phyloP scores from a whole-genome alignment of 2,888 invertebrate genomes.

The Argyresthia albistria region DNA sequence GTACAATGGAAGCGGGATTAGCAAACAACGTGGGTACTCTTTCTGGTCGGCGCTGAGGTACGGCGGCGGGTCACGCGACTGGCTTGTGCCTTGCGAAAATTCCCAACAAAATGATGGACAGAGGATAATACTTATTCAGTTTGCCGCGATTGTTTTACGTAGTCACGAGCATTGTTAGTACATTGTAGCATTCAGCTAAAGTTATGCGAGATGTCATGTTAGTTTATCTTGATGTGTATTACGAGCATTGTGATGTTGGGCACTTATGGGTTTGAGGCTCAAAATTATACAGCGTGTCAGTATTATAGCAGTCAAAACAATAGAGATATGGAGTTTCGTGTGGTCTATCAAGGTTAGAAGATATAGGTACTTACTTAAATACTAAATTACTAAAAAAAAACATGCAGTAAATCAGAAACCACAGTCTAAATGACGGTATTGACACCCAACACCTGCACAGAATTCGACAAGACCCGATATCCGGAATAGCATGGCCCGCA shows the following conservation, averaged over 20 bases:
- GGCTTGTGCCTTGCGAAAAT: conserved; percentile 13
- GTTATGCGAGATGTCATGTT: background rate
- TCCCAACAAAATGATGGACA: background rate
- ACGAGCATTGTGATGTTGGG: background rate
- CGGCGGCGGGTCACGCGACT: conserved; percentile 49
- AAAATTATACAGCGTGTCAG: too few relatives aligned
- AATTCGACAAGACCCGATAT: too few relatives aligned
- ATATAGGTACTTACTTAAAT: too few relatives aligned
- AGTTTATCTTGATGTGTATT: background rate
- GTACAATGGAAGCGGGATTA: conserved; percentile 55
- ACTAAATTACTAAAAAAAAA: background rate
- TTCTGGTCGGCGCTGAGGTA: conserved; percentile 42
- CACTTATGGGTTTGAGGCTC: too few relatives aligned
- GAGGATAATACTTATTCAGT: conserved; percentile 1
- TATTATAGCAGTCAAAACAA: too few relatives aligned
- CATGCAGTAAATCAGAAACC: background rate
- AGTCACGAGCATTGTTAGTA: background rate
- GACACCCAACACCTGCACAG: too few relatives aligned
- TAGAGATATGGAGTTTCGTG: too few relatives aligned
- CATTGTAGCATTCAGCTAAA: background rate
- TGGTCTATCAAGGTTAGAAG: too few relatives aligned
- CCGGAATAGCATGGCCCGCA: background rate
- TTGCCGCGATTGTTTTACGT: background rate
- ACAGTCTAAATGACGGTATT: background rate
- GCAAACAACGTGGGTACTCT: conserved; percentile 57